A percentile compares a stretch with the other conserved stretches of the same genome.
Evolutionary conservation across 2,888 invertebrate genomes (phyloP).

Genomic region (Andrena haemorrhoa): DNA sequence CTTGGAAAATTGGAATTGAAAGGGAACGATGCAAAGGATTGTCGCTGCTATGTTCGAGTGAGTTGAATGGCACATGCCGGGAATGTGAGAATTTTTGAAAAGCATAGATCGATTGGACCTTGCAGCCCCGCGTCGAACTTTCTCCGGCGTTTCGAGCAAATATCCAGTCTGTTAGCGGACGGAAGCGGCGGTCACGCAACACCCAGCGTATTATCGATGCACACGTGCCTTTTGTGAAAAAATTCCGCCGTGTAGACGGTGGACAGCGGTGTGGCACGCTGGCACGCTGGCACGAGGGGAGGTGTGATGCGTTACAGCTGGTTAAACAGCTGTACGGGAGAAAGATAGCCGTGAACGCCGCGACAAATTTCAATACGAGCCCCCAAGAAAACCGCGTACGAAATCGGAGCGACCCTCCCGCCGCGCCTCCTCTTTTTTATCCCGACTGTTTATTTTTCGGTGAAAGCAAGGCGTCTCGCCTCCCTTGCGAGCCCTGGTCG

Average conservation of each 20-base stretch:
- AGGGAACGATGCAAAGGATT: too few relatives aligned
- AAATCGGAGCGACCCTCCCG: constrained; percentile 64
- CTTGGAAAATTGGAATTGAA: too few relatives aligned
- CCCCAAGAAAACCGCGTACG: constrained; percentile 63
- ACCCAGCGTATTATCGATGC: constrained; percentile 71
- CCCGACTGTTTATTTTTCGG: constrained; percentile 23
- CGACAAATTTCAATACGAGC: constrained; percentile 72
- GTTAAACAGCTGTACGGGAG: constrained; percentile 76
- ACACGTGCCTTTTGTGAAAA: constrained; percentile 75
- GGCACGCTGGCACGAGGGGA: constrained; percentile 53
- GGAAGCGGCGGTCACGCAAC: constrained; percentile 74
- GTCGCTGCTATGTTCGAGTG: too few relatives aligned
- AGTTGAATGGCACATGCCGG: too few relatives aligned
- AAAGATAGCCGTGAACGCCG: constrained; percentile 72
- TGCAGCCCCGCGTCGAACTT: constrained; percentile 7
- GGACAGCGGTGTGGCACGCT: constrained; percentile 32
- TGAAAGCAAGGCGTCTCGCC: constrained; percentile 3
- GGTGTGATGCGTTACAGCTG: constrained; percentile 77
- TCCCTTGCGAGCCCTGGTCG: not conserved
- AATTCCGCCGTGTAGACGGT: constrained; percentile 66
- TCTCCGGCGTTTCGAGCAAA: constrained; percentile 16
- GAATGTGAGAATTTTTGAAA: too few relatives aligned
- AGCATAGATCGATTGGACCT: too few relatives aligned
- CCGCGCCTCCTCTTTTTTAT: not conserved
- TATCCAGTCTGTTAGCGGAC: constrained; percentile 55